Conservation (phyloP, 2,797 vertebrate species). For the Monodelphis domestica region DNA sequence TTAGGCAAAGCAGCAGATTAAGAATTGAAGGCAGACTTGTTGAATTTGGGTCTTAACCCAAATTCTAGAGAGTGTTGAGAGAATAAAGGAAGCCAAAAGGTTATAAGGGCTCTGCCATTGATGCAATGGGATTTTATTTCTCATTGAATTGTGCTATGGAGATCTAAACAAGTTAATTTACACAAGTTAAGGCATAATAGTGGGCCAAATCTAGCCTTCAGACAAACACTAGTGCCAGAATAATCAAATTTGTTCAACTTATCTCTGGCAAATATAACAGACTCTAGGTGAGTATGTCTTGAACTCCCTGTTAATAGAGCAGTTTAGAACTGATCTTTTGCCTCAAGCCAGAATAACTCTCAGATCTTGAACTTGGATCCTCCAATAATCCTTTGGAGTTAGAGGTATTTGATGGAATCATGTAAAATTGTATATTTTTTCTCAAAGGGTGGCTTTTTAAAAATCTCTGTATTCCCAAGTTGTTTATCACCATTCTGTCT, state of each 20-base stretch:
- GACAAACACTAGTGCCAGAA: conserved; percentile 25
- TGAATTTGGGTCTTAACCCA: neutral
- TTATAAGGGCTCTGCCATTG: conserved; percentile 2
- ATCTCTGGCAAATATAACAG: conserved; percentile 23
- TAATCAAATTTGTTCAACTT: conserved; percentile 1
- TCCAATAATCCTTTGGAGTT: neutral
- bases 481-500: conserved; percentile 54
- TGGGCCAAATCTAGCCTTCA: neutral
- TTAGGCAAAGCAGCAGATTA: conserved; percentile 21
- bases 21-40: conserved; percentile 44
- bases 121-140: conserved; percentile 31
- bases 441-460: conserved; percentile 38
- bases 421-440: conserved; percentile 18
- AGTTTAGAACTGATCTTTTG: conserved; percentile 36
- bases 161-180: conserved; percentile 43
- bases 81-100: conserved; percentile 46
- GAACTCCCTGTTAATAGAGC: conserved; percentile 7
- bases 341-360: conserved; percentile 12
- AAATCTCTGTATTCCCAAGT: conserved; percentile 52
- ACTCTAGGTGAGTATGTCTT: conserved; percentile 18
- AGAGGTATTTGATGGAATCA: neutral
- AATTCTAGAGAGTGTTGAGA: conserved; percentile 13
- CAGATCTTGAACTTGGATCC: conserved; percentile 2
- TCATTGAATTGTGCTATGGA: conserved; percentile 15
- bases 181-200: neutral